Base-by-base conservation (phyloP, 2,888 invertebrate species). In the Eupithecia dodoneata region DNA sequence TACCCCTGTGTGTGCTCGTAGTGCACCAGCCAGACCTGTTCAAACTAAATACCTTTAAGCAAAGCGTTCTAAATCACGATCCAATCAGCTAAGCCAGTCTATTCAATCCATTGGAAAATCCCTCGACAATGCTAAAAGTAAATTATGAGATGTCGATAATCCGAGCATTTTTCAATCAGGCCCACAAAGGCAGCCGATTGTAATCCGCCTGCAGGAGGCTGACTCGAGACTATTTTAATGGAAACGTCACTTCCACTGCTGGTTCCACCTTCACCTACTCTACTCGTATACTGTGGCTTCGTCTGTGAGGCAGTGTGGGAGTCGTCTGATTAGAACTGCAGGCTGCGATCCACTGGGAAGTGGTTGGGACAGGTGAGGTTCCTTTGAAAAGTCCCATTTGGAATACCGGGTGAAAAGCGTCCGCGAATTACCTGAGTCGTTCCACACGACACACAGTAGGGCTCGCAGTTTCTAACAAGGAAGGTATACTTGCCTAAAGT, bases 201-300 rank as follows among this genome's bases (percentile, higher is more conserved):
- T 74, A 74, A 76, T 73, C 78, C 75, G 74, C 75, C 78, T 77
- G 81, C 73, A 73, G 55, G 49, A 41, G 55, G 67, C 77, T 63
- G 75, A 79, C 77, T 79, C 66, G 81, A 85, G 81, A 76, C 79
- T 72, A 73, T 73, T 83, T 85, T 87, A 88, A 88, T 87, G 85
- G 88, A 87, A 87, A 85, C 82, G 87, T 87, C 87, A 87, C 80
- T 72, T 74, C 76, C 87, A 88, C 79, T 82, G 85, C 66, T 72
- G 67, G 81, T 79, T 80, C 71, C 75, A 73, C 80, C 77, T 81
- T n/a, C 9, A 59, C 18, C 55, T 47, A 66, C 15, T 5, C n/a
- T 55, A 59, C 66, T 66, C 18, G 4, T 30, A 63, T n/a, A 10
- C 30, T 30, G n/a, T 4, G 30, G 10, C 1, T 18, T 30, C 9